Conservation (phyloP, 1,140 invertebrate species). For the Coenobita brevimanus region DNA sequence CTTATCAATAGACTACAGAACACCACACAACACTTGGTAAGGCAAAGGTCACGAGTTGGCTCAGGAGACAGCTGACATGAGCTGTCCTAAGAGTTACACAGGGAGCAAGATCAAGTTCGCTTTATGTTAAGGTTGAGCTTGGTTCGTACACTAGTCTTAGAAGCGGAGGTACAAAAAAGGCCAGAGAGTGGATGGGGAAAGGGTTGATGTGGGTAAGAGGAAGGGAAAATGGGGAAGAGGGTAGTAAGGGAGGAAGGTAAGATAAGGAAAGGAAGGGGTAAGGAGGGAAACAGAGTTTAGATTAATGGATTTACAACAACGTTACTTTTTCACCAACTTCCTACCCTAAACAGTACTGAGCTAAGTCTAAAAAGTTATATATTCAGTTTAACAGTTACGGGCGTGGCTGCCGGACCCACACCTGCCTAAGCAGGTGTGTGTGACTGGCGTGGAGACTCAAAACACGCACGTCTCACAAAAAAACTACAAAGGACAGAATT, state of each 20-base stretch:
- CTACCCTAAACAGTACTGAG: conserved; percentile 51
- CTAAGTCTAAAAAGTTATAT: conserved; percentile 47
- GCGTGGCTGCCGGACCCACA: conserved; percentile 22
- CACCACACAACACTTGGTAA: conserved; percentile 55
- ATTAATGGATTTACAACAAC: conserved; percentile 44
- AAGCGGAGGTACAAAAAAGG: conserved; percentile 58
- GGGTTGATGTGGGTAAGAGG: neutral
- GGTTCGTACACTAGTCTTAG: conserved; percentile 16
- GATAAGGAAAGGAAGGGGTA: neutral
- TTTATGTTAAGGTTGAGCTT: too few species aligned
- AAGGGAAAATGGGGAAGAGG: neutral
- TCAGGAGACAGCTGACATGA: conserved; percentile 17
- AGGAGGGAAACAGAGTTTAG: conserved; percentile 3
- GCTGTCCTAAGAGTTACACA: too few species aligned
- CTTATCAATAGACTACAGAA: conserved; percentile 38
- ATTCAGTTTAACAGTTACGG: conserved; percentile 51
- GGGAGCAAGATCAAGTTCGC: too few species aligned
- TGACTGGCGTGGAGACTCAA: too few species aligned
- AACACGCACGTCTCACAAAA: too few species aligned
- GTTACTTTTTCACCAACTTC: conserved; percentile 37
- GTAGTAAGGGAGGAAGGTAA: neutral
- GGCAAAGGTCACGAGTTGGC: conserved; percentile 54
- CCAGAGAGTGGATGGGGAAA: neutral
- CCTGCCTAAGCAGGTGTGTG: too few species aligned
- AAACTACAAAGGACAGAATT: conserved; percentile 49